Evolutionary conservation across 2,888 invertebrate genomes (phyloP), one percentile per base, ranked within the genome.

Genomic region (Vesta saturnalis): DNA sequence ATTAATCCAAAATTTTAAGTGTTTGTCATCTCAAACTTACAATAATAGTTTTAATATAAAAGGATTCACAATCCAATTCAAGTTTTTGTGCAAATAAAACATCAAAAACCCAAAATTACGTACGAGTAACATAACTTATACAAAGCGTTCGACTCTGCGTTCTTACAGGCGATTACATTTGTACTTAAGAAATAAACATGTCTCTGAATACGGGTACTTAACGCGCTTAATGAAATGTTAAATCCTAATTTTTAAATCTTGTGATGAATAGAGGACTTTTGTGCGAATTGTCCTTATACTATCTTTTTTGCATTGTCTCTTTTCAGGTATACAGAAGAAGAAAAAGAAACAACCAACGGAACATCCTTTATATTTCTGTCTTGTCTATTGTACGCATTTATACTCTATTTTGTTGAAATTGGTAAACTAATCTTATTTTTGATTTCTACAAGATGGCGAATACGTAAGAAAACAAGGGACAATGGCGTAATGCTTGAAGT

Each of bases 221-320:
- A 77, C 78, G 73, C 77, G 77, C 74, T 74, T 75, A 80, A 80
- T 80, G 78, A 79, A 79, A 78, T 77, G 80, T 77, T 77, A 80
- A 78, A 80, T 77, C 79, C 77, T 74, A 79, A 79, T 79, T 79
- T 79, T 73, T 70, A 75, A 70, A 61, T 57, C 23, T 55, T 47
- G 52, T 39, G 64, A 58, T 68, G 71, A 71, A 71, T 71, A 52
- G 67, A 10, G 23, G 35, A 22, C 64, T 56, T 60, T 67, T 70
- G 64, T 70, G 15, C 54, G 22, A 64, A 23, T 68, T 55, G 67
- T 64, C 43, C 62, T 67, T 68, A 68, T 71, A 52, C 61, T 65
- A 65, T 65, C 62, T 68, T 46, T 68, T 61, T 52, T 39, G 12
- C 55, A 55, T 68, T 68, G 68, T 67, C 43, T 64, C 52, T 35